phyloP scores from a whole-genome alignment of 2,797 vertebrate genomes.

The Notolabrus celidotus region DNA sequence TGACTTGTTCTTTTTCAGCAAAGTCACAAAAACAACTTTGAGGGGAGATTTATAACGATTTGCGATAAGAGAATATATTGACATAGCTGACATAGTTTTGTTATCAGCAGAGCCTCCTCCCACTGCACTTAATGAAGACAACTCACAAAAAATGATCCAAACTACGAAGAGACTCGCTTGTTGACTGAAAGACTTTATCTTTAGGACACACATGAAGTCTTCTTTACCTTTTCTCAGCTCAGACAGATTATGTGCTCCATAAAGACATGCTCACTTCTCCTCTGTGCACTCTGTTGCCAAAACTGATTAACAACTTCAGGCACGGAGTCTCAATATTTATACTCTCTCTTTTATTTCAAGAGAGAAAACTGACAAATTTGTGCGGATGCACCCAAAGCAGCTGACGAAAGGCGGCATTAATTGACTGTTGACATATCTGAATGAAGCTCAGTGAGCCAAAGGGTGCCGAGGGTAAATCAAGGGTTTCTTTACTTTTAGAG shows the following conservation, averaged over 20 bases:
- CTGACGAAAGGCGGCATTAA: slow-evolving; percentile 81
- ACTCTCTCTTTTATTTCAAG: slow-evolving; percentile 73
- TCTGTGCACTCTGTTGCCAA: slow-evolving; percentile 55
- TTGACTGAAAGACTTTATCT: slow-evolving; percentile 24
- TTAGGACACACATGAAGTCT: slow-evolving; percentile 8
- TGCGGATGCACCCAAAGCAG: slow-evolving; percentile 73
- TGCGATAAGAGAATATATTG: slow-evolving; percentile 33
- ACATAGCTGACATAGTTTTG: slow-evolving; percentile 38
- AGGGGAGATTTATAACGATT: slow-evolving; percentile 16
- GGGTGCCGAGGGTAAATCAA: slow-evolving; percentile 81
- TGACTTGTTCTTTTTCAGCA: slow-evolving; percentile 8
- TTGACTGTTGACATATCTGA: slow-evolving; percentile 83
- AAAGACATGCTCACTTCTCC: slow-evolving; percentile 30
- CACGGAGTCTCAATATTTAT: slow-evolving; percentile 78
- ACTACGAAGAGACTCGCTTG: slow-evolving; percentile 14
- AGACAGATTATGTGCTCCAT: slow-evolving; percentile 25
- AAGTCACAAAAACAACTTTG: slow-evolving; percentile 1
- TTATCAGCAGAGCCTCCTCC: slow-evolving; percentile 33
- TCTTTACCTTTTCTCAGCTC: slow-evolving; percentile 21
- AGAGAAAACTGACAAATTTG: slow-evolving; percentile 75
- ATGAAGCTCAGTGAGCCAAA: slow-evolving; percentile 79
- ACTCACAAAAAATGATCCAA: slow-evolving; percentile 25
- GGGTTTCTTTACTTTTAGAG: slow-evolving; percentile 78
- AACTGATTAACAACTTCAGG: slow-evolving; percentile 76
- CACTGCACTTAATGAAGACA: slow-evolving; percentile 27